phyloP scores from a whole-genome alignment of 2,797 vertebrate genomes.

The Bradypus variegatus region DNA sequence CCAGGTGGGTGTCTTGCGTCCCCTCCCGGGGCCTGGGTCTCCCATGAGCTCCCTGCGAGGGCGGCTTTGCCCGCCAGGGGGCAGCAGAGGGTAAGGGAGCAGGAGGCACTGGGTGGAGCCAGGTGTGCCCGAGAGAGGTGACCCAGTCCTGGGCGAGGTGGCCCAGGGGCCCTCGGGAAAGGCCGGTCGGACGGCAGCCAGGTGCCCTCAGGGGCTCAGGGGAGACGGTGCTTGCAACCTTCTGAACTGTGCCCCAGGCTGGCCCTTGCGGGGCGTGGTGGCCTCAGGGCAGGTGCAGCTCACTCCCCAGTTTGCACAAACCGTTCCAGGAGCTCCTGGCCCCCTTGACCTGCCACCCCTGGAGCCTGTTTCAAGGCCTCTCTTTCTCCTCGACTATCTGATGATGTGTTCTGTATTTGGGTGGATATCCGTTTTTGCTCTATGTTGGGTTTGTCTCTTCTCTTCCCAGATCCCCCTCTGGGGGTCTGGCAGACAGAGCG shows the following conservation, averaged over 20 bases:
- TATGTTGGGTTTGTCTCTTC: slow-evolving; percentile 43
- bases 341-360: slow-evolving; percentile 16
- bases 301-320: neutral
- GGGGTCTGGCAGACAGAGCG: slow-evolving; percentile 49
- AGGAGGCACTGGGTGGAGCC: neutral
- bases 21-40: slow-evolving; percentile 9
- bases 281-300: neutral
- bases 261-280: neutral
- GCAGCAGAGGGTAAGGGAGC: slow-evolving; percentile 12
- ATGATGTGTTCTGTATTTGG: slow-evolving; percentile 49
- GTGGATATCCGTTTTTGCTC: slow-evolving; percentile 10
- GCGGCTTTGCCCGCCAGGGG: slow-evolving; percentile 13
- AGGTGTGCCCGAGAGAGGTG: no score
- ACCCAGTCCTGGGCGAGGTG: no score
- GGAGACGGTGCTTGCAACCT: neutral
- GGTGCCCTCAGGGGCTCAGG: neutral
- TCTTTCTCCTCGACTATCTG: slow-evolving; percentile 31
- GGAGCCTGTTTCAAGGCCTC: slow-evolving; percentile 65
- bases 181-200: neutral
- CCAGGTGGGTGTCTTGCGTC: neutral
- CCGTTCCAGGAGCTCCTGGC: neutral
- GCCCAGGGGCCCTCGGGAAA: neutral
- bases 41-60: neutral
- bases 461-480: slow-evolving; percentile 24
- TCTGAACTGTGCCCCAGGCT: neutral